A percentile compares a stretch with the other conserved stretches of the same genome.
Conservation (phyloP, 1,140 invertebrate genomes). For the Anoplolepis gracilipes region DNA sequence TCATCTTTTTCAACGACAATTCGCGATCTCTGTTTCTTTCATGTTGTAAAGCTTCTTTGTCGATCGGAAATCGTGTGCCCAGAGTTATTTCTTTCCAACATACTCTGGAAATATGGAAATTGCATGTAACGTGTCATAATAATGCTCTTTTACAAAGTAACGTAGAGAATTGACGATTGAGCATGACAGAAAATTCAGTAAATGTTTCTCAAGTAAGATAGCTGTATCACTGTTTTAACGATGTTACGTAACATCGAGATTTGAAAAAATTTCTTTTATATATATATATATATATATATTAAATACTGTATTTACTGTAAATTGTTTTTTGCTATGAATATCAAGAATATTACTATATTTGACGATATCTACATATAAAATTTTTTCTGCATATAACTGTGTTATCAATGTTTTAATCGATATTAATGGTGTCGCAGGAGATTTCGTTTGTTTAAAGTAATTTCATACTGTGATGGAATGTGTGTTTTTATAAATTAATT, state of each 20-base stretch:
- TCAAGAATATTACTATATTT: not conserved
- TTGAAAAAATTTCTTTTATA: not conserved
- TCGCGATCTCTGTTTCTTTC: not conserved
- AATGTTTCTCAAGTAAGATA: slow-evolving; percentile 13
- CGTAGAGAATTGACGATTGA: slow-evolving; percentile 42
- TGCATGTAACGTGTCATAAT: slow-evolving; percentile 53
- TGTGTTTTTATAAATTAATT: not conserved
- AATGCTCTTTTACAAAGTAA: slow-evolving; percentile 36
- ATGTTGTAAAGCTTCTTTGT: slow-evolving; percentile 4
- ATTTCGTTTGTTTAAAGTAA: not conserved
- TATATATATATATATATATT: too few species aligned
- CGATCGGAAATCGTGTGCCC: slow-evolving; percentile 36
- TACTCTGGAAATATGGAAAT: slow-evolving; percentile 48
- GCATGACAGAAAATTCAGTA: slow-evolving; percentile 46
- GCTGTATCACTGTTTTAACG: slow-evolving; percentile 7
- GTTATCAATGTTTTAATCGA: too few species aligned
- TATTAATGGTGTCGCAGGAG: not conserved
- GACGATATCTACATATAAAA: not conserved
- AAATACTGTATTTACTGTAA: not conserved
- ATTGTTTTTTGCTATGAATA: not conserved
- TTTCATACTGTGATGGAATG: not conserved
- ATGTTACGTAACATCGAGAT: not conserved
- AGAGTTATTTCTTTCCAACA: slow-evolving; percentile 51
- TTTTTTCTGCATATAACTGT: not conserved
- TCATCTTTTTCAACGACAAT: slow-evolving; percentile 27